phyloP scores from a whole-genome alignment of 64 coral and sea anemone genomes.

The Orbicella faveolata region DNA sequence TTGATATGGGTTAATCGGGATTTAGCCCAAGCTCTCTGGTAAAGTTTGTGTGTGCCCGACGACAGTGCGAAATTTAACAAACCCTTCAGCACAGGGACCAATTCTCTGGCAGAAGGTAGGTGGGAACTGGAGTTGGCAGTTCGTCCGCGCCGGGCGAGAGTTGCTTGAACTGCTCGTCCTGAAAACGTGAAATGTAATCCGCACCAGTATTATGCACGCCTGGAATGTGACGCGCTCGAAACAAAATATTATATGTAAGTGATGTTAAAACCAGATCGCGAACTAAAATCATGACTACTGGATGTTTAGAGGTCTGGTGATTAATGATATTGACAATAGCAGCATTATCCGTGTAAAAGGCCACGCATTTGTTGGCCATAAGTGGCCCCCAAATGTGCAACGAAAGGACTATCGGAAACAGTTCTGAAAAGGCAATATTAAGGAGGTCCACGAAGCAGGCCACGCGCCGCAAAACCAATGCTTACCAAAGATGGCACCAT shows the following conservation, averaged over 20 bases:
- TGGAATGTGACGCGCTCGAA: not conserved
- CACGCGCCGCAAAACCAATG: too few species aligned
- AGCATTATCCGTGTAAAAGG: not conserved
- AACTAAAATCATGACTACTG: not conserved
- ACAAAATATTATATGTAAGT: not conserved
- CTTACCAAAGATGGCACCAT: too few species aligned
- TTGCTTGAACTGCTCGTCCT: not conserved
- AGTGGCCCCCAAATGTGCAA: too few species aligned
- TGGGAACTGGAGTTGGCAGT: too few species aligned
- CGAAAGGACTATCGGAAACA: too few species aligned
- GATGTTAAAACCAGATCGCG: conserved; percentile 6
- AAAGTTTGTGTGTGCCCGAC: not conserved
- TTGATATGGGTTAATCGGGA: not conserved
- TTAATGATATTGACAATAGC: not conserved
- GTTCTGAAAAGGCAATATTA: too few species aligned
- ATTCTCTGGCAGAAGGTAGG: too few species aligned
- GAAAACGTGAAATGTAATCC: not conserved
- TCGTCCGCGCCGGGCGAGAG: too few species aligned
- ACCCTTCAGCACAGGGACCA: too few species aligned
- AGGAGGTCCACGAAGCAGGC: too few species aligned
- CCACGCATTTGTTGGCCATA: not conserved
- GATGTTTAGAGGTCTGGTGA: not conserved
- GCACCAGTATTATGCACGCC: not conserved
- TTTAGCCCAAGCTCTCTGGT: not conserved
- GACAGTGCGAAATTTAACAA: not conserved